Conservation (phyloP, 2,113 vertebrate genomes). For the Hippoglossus stenolepis region DNA sequence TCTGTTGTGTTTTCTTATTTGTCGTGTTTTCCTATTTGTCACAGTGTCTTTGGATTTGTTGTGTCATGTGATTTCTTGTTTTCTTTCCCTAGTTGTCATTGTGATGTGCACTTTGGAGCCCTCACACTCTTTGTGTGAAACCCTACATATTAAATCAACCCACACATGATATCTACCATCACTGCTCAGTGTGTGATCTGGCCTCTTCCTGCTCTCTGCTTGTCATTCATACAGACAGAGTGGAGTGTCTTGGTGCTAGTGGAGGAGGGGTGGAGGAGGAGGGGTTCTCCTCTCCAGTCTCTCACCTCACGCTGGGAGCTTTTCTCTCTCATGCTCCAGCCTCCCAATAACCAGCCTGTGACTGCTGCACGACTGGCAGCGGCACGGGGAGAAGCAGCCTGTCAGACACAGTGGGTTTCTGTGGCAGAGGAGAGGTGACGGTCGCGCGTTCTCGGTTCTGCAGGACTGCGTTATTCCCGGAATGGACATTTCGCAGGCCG, state of each 20-base stretch:
- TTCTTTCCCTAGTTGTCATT: no score
- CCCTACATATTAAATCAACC: no score
- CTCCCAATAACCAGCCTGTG: no score
- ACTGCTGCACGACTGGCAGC: no score
- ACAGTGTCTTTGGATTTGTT: no score
- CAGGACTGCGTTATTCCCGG: slow-evolving; percentile 8
- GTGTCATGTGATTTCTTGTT: no score
- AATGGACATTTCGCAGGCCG: slow-evolving; percentile 42
- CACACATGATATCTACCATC: no score
- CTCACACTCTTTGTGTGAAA: no score
- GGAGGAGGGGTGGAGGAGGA: slow-evolving; percentile 52
- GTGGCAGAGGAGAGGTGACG: slow-evolving; percentile 17
- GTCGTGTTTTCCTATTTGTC: no score
- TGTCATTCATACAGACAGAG: slow-evolving; percentile 55
- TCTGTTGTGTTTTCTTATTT: not conserved
- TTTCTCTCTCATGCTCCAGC: slow-evolving; percentile 23
- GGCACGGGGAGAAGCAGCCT: no score
- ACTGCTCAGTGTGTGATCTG: no score
- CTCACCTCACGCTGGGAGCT: slow-evolving; percentile 47
- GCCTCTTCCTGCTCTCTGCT: not conserved
- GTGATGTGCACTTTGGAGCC: no score
- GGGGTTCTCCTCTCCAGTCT: slow-evolving; percentile 53
- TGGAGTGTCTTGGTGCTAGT: slow-evolving; percentile 23
- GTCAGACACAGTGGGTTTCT: not conserved
- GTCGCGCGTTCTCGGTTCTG: slow-evolving; percentile 3